phyloP scores from a whole-genome alignment of 2,797 vertebrate genomes.

The Sebastes baramenuke region DNA sequence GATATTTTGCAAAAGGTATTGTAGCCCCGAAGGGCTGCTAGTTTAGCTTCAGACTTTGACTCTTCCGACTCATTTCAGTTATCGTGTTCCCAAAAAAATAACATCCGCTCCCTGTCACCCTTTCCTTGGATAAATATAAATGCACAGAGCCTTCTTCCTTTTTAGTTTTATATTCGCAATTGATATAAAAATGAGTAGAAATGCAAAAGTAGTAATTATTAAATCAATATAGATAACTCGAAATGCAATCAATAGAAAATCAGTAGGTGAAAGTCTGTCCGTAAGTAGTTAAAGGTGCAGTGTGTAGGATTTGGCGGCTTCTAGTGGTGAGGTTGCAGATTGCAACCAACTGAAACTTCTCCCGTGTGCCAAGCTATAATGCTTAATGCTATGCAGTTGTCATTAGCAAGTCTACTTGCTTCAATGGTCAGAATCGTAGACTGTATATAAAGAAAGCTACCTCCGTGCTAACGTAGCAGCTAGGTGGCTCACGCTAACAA shows the following conservation, averaged over 20 bases:
- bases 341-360: no score
- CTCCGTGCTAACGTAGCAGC: not conserved
- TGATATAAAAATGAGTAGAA: not conserved
- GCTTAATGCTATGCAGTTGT: no score
- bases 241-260: not conserved
- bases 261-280: not conserved
- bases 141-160: not conserved
- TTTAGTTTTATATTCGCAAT: not conserved
- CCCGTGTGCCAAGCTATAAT: no score
- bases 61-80: not conserved
- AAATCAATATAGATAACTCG: not conserved
- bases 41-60: not conserved
- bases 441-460: not conserved
- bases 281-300: not conserved
- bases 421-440: not conserved
- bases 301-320: no score
- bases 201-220: not conserved
- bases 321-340: no score
- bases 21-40: not conserved
- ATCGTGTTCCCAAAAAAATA: not conserved
- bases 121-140: not conserved
- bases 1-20: not conserved
- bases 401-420: not conserved
- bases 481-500: no score
- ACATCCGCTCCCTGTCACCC: not conserved